Base-by-base conservation (phyloP, 2,113 vertebrate species). In the Rhea americana region DNA sequence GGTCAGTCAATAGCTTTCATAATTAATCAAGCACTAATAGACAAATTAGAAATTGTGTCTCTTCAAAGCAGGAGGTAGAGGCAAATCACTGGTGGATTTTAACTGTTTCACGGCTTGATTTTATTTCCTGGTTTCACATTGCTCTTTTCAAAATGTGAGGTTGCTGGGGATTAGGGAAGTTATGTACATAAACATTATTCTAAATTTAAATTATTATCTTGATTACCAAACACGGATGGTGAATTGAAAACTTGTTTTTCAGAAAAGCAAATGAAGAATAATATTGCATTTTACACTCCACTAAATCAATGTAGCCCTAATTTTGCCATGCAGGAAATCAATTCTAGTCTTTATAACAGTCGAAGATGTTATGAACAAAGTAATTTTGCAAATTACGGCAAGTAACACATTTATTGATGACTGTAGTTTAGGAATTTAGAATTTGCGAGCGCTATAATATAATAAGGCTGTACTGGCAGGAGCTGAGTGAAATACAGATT, bases 351-450 rank as follows among this genome's bases (percentile, higher is more conserved):
- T 98, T 97, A 96, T 96, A 98, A 96, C 95, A 96, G 97, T 97
- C 84, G 90, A 98, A 98, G 98, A 97, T 97, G 97, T 97, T 98
- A 97, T 96, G 97, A 97, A 98, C 96, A 97, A 98, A 98, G 97
- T 97, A 96, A 98, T 98, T 98, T 97, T 89, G 94, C 97, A 97
- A 97, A 98, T 98, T 97, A 98, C 95, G 96, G 97, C 97, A 93
- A 97, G 96, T 97, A 97, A 97, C 97, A 94, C 96, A 93, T 98
- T 98, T 98, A 98, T 98, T 98, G 98, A 98, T 98, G 97, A 97
- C 96, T 96, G 95, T 95, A 97, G 97, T 97, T 97, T 96, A 97
- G 96, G 96, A 98, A 97, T 98, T 97, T 96, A 91, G 96, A 97
- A 92, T 97, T 97, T 96, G 95, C 94, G 97, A 96, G 90, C 32